These are phyloP conservation scores for Drosophila malerkotliana DNA, from an alignment of 1,140 invertebrate genomes.

Conservation along the genomic window DNA sequence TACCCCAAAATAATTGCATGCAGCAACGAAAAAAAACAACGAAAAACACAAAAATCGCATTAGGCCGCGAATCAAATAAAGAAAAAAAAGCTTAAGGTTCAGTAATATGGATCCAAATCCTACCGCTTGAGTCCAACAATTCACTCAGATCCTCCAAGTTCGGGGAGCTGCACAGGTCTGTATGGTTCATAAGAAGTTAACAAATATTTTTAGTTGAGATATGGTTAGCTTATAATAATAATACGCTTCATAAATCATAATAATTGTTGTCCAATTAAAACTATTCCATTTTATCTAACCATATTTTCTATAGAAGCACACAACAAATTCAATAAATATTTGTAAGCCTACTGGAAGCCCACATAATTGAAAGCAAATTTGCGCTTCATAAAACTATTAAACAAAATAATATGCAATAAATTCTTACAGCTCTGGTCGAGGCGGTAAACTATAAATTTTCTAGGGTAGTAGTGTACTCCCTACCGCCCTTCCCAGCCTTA, in stretches of 20 bases:
- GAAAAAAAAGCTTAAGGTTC: conserved; percentile 15
- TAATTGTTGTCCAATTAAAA: not conserved
- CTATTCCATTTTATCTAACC: conserved; percentile 1
- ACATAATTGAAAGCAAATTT: conserved; percentile 64
- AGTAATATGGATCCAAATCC: conserved; percentile 26
- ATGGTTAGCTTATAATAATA: conserved; percentile 14
- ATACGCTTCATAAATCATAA: not conserved
- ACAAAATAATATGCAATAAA: conserved; percentile 71
- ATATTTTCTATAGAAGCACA: conserved; percentile 1
- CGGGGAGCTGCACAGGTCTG: conserved; percentile 71
- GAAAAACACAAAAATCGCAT: conserved; percentile 30
- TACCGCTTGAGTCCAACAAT: conserved; percentile 79
- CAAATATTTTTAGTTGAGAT: not conserved
- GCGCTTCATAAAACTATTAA: conserved; percentile 66
- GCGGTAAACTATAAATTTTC: conserved; percentile 73
- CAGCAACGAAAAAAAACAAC: conserved; percentile 9
- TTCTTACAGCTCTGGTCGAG: conserved; percentile 19
- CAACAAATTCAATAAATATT: conserved; percentile 10
- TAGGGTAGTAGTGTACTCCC: conserved; percentile 8
- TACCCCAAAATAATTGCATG: conserved; percentile 68
- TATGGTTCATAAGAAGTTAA: conserved; percentile 5
- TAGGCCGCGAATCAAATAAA: conserved; percentile 12
- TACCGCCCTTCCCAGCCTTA: conserved; percentile 30
- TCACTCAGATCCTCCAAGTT: conserved; percentile 76
- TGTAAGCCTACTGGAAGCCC: conserved; percentile 2